Conservation (phyloP, 2,797 vertebrate genomes). For the Acanthornis magna region DNA sequence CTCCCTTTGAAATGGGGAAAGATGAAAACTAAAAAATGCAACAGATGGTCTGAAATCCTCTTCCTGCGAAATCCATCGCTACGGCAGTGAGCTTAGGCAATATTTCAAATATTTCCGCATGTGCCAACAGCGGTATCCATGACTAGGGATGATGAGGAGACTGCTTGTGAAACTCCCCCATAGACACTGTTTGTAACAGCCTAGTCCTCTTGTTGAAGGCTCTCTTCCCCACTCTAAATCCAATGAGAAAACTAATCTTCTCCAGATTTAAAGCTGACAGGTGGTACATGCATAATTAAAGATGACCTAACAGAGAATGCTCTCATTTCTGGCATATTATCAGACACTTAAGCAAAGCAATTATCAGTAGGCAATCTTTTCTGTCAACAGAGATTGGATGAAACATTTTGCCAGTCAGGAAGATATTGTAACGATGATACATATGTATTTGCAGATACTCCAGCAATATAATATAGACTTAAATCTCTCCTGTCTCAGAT, state of each 20-base stretch:
- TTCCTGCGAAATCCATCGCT: slow-evolving; percentile 48
- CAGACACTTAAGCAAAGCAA: slow-evolving; percentile 80
- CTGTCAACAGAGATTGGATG: slow-evolving; percentile 76
- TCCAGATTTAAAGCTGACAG: slow-evolving; percentile 76
- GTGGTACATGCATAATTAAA: slow-evolving; percentile 80
- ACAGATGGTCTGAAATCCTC: slow-evolving; percentile 73
- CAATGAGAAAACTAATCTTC: slow-evolving; percentile 62
- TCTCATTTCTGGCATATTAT: slow-evolving; percentile 79
- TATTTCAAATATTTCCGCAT: slow-evolving; percentile 58
- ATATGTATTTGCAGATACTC: slow-evolving; percentile 58
- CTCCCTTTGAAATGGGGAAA: slow-evolving; percentile 51
- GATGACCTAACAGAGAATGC: slow-evolving; percentile 77
- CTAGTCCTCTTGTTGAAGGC: slow-evolving; percentile 64
- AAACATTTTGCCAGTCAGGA: slow-evolving; percentile 72
- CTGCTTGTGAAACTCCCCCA: slow-evolving; percentile 60
- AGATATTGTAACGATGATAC: slow-evolving; percentile 54
- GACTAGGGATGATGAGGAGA: slow-evolving; percentile 52
- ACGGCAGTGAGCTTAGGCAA: slow-evolving; percentile 55
- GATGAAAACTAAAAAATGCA: slow-evolving; percentile 69
- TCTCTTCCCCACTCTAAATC: slow-evolving; percentile 55
- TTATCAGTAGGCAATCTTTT: slow-evolving; percentile 78
- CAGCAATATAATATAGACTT: slow-evolving; percentile 22
- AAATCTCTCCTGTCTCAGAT: not conserved
- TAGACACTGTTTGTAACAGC: slow-evolving; percentile 60
- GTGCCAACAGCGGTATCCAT: slow-evolving; percentile 44